Conservation (phyloP, 1,140 invertebrate species). For the Lordiphosa collinella region DNA sequence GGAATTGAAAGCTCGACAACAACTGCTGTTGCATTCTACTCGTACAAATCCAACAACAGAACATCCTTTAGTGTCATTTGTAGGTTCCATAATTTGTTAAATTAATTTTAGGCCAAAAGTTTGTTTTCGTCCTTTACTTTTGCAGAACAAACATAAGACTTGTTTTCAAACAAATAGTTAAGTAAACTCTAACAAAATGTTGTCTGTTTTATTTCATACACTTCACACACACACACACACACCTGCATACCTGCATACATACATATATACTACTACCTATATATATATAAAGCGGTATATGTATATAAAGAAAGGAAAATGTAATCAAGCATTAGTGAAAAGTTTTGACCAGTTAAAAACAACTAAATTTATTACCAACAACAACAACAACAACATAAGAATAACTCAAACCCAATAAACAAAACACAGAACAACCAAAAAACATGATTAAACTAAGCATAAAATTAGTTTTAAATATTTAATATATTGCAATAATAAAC, state of each 20-base stretch:
- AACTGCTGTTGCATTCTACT: no score
- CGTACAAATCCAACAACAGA: slow-evolving; percentile 17
- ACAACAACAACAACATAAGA: slow-evolving; percentile 32
- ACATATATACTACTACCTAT: slow-evolving; percentile 24
- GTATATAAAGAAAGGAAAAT: slow-evolving; percentile 20
- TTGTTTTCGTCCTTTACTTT: slow-evolving; percentile 43
- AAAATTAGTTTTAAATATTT: slow-evolving; percentile 69
- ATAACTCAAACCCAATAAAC: slow-evolving; percentile 26
- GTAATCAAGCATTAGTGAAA: slow-evolving; percentile 71
- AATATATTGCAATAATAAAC: slow-evolving; percentile 76
- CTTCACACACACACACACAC: slow-evolving; percentile 21
- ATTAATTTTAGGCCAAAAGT: slow-evolving; percentile 61
- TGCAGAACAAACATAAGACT: slow-evolving; percentile 50
- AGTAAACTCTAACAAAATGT: slow-evolving; percentile 50
- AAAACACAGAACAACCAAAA: slow-evolving; percentile 29
- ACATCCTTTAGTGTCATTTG: slow-evolving; percentile 6
- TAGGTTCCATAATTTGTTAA: slow-evolving; percentile 64
- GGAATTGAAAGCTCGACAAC: slow-evolving; percentile 70
- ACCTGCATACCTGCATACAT: slow-evolving; percentile 13
- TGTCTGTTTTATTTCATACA: slow-evolving; percentile 51
- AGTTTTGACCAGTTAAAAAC: slow-evolving; percentile 73
- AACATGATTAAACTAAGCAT: slow-evolving; percentile 63
- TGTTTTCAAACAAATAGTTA: slow-evolving; percentile 39
- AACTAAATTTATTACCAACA: slow-evolving; percentile 54
- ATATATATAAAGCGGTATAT: slow-evolving; percentile 45